Conservation (phyloP, 2,113 vertebrate genomes). For the Edolisoma coerulescens region DNA sequence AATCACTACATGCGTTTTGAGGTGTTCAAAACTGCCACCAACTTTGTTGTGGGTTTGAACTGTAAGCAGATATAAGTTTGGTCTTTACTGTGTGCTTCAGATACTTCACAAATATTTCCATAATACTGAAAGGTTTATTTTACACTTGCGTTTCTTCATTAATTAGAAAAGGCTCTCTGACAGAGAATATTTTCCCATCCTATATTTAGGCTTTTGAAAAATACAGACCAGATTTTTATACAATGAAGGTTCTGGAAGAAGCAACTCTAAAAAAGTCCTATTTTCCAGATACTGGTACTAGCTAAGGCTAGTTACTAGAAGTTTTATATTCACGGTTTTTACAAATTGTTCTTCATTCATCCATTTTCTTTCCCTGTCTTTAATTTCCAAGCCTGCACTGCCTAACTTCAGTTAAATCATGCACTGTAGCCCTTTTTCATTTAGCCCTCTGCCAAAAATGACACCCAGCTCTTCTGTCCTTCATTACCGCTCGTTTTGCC, state of each 20-base stretch:
- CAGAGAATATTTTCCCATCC: neutral
- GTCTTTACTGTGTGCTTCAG: neutral
- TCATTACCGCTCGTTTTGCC: neutral
- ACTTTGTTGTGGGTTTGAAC: neutral
- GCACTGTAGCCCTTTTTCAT: neutral
- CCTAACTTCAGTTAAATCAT: conserved; percentile 18
- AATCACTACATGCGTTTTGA: neutral
- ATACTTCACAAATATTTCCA: neutral
- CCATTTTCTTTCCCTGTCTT: neutral
- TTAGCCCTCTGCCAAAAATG: neutral
- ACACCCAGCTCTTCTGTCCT: neutral
- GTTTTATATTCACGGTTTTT: neutral
- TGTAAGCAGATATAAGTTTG: neutral
- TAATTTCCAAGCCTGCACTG: neutral
- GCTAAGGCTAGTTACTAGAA: neutral
- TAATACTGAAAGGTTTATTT: neutral
- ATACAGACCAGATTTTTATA: neutral
- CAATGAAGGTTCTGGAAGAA: neutral
- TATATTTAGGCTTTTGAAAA: neutral
- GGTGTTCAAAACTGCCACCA: neutral
- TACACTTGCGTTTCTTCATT: neutral
- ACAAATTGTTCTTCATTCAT: neutral
- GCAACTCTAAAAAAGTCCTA: neutral
- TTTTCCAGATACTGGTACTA: neutral
- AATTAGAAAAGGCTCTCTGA: neutral